These are phyloP conservation scores for Sphaerophoria taeniata DNA, from an alignment of 2,888 invertebrate genomes.

Conservation along the genomic window DNA sequence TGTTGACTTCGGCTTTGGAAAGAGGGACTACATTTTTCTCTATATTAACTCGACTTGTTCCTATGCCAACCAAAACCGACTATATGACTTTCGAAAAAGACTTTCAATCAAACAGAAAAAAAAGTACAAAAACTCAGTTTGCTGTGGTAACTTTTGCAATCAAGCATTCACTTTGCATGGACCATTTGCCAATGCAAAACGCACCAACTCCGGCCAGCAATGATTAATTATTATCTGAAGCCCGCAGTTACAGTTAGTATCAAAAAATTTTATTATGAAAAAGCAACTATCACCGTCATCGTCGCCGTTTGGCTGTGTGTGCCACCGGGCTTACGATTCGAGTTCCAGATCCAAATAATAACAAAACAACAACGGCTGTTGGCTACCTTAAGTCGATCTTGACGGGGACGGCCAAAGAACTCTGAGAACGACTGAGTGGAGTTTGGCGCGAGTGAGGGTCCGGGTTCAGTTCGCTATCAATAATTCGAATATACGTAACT, in stretches of 20 bases:
- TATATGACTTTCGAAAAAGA: conserved; percentile 61
- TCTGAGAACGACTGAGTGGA: conserved; percentile 28
- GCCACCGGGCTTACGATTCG: conserved; percentile 43
- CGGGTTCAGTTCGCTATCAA: conserved; percentile 12
- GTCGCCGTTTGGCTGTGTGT: neutral
- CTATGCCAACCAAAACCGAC: neutral
- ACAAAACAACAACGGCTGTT: conserved; percentile 40
- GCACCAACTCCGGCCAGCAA: conserved; percentile 51
- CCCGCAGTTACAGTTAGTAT: conserved; percentile 54
- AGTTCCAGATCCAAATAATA: conserved; percentile 35
- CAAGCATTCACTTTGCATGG: conserved; percentile 73
- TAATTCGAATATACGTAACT: neutral
- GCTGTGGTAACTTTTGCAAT: conserved; percentile 49
- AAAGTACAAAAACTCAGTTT: neutral
- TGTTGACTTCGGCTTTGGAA: conserved; percentile 14
- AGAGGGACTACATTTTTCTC: conserved; percentile 44
- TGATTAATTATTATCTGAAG: conserved; percentile 69
- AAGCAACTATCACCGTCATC: conserved; percentile 60
- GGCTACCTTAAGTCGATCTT: conserved; percentile 42
- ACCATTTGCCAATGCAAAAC: conserved; percentile 68
- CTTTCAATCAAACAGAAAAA: conserved; percentile 61
- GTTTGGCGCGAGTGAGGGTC: conserved; percentile 11
- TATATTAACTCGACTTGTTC: neutral
- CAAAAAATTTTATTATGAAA: conserved; percentile 35
- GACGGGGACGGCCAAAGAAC: conserved; percentile 65